Percentiles rank a stretch among this genome's conserved stretches.
Evolutionary conservation across 2,797 vertebrate species (phyloP).

Genomic region (Lithobates pipiens): DNA sequence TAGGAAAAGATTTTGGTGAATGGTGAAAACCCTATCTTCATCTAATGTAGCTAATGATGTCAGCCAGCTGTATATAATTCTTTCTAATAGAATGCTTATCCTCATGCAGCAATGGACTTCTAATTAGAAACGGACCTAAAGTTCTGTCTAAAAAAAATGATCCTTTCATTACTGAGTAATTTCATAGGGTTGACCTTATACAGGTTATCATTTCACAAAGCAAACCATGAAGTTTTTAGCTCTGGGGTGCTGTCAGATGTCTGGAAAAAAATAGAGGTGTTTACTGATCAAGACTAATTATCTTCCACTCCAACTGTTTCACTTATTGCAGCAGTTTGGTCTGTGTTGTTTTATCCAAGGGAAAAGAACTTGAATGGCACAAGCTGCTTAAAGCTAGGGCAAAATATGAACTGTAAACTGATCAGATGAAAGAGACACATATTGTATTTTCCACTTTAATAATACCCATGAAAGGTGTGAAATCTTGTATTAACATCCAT

Average conservation of each 20-base stretch:
- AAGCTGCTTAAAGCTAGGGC: background rate
- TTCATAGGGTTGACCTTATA: background rate
- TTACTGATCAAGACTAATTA: constrained; percentile 13
- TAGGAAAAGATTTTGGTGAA: too few species aligned
- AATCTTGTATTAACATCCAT: background rate
- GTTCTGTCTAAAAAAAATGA: background rate
- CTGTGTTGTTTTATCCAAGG: background rate
- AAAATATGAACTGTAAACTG: constrained; percentile 3
- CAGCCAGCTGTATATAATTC: background rate
- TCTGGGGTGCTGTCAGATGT: constrained; percentile 6
- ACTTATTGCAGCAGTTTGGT: constrained; percentile 1
- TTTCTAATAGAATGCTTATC: background rate
- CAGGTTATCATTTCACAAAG: constrained; percentile 4
- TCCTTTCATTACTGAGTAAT: constrained; percentile 12
- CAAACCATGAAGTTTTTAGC: background rate
- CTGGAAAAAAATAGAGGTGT: constrained; percentile 9
- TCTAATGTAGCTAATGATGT: background rate
- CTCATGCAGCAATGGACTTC: background rate
- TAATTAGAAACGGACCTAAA: background rate
- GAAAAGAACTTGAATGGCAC: background rate
- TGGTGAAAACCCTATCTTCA: too few species aligned
- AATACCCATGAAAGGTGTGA: background rate
- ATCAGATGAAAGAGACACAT: background rate
- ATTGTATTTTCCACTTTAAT: background rate
- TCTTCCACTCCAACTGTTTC: constrained; percentile 11